Conservation (phyloP, 2,113 vertebrate genomes). For the Antigone vipio region DNA sequence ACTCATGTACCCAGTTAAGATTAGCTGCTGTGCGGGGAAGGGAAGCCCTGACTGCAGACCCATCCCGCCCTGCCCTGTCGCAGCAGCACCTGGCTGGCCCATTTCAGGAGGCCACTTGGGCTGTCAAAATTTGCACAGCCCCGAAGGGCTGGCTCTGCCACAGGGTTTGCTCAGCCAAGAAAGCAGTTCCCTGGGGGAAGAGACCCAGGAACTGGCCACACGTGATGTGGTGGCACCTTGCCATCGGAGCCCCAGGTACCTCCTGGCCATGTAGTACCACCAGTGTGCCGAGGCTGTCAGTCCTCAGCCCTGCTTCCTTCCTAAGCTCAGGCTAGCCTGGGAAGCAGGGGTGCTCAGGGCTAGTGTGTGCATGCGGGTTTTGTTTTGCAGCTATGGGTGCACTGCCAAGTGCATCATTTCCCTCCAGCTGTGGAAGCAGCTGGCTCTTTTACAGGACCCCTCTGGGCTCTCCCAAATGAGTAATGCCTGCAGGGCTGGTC, state of each 20-base stretch:
- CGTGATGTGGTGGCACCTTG: background rate
- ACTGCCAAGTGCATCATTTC: background rate
- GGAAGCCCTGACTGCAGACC: background rate
- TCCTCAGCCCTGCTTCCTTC: background rate
- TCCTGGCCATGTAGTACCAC: background rate
- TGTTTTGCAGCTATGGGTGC: background rate
- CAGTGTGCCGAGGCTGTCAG: background rate
- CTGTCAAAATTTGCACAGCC: background rate
- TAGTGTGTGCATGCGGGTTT: background rate
- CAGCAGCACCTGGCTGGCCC: background rate
- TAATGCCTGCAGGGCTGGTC: background rate
- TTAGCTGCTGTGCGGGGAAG: background rate
- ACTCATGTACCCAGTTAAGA: constrained; percentile 52
- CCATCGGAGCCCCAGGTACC: background rate
- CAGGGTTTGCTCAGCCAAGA: background rate
- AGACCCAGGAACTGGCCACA: background rate
- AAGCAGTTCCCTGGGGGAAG: background rate
- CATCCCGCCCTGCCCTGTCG: background rate
- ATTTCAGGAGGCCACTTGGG: background rate
- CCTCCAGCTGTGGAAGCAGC: background rate
- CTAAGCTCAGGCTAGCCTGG: background rate
- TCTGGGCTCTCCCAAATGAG: rapidly evolving
- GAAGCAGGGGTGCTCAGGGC: background rate
- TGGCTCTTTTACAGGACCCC: background rate
- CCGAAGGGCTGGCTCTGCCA: rapidly evolving